These are phyloP conservation scores for Platyscapa corneri DNA, from an alignment of 1,140 invertebrate genomes.

Conservation along the genomic window DNA sequence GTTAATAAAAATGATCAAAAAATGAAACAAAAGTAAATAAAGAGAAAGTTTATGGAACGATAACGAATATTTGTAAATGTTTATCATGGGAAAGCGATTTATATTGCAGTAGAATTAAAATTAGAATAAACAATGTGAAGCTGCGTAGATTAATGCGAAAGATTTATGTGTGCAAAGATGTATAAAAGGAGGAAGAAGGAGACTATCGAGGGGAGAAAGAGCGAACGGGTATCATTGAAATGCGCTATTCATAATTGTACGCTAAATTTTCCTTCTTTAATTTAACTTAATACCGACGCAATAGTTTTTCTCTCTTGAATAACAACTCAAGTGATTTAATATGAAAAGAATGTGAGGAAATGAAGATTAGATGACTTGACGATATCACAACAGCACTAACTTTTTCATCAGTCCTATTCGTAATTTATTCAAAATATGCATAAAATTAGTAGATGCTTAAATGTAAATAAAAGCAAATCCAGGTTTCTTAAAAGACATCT, in stretches of 20 bases:
- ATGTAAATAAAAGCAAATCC: not conserved
- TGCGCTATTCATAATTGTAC: slow-evolving; percentile 10
- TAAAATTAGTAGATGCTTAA: not conserved
- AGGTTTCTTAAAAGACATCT: not conserved
- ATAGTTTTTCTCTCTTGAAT: slow-evolving; percentile 2
- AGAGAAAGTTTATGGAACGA: not conserved
- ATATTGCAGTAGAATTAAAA: slow-evolving; percentile 4
- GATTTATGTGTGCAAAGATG: slow-evolving; percentile 29
- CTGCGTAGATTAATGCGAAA: slow-evolving; percentile 25
- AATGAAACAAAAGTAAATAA: slow-evolving; percentile 7
- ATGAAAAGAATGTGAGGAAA: not conserved
- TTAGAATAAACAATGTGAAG: slow-evolving; percentile 14
- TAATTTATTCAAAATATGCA: no score
- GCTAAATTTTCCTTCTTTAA: slow-evolving; percentile 7
- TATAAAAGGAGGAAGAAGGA: slow-evolving; percentile 52
- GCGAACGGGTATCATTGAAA: slow-evolving; percentile 39
- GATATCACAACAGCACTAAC: not conserved
- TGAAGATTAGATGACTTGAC: not conserved
- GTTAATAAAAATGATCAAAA: slow-evolving; percentile 6
- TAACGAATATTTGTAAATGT: not conserved
- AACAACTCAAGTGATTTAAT: not conserved
- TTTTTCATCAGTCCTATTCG: not conserved
- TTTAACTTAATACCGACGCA: not conserved
- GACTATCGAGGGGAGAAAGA: slow-evolving; percentile 42
- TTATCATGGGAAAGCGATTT: not conserved